A percentile compares a stretch with the other conserved stretches of the same genome.
These are phyloP conservation scores for Tetraneura akinire DNA, from an alignment of 1,140 invertebrate species.

Conservation along the genomic window DNA sequence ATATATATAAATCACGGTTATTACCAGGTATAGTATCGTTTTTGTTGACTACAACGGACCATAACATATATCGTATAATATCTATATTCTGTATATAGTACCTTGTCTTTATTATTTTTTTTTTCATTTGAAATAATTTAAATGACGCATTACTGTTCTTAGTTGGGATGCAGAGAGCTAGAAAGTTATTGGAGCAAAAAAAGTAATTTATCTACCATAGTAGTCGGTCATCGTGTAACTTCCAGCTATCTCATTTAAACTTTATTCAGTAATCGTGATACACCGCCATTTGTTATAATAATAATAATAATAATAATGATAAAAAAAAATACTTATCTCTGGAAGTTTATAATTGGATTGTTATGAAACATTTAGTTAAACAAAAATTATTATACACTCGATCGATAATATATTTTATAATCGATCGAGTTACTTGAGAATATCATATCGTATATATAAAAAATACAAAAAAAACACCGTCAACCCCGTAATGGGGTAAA, in stretches of 20 bases:
- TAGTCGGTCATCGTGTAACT: not conserved
- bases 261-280: constrained; percentile 28
- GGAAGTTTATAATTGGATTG: constrained; percentile 7
- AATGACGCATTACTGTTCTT: constrained; percentile 11
- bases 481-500: not conserved
- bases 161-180: not conserved
- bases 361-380: not conserved
- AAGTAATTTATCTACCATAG: constrained; percentile 26
- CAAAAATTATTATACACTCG: not conserved
- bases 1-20: no score
- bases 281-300: not conserved
- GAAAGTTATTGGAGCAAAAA: constrained; percentile 25
- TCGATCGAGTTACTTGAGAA: not conserved
- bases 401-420: not conserved
- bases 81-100: no score
- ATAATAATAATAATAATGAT: not conserved
- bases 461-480: not conserved
- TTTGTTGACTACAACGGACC: no score
- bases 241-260: constrained; percentile 22
- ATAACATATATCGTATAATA: no score
- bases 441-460: not conserved
- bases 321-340: not conserved
- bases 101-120: no score
- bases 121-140: not conserved
- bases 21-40: no score